Evolutionary conservation across 1,140 invertebrate species (phyloP).

Genomic region (Scaptomyza hsui): DNA sequence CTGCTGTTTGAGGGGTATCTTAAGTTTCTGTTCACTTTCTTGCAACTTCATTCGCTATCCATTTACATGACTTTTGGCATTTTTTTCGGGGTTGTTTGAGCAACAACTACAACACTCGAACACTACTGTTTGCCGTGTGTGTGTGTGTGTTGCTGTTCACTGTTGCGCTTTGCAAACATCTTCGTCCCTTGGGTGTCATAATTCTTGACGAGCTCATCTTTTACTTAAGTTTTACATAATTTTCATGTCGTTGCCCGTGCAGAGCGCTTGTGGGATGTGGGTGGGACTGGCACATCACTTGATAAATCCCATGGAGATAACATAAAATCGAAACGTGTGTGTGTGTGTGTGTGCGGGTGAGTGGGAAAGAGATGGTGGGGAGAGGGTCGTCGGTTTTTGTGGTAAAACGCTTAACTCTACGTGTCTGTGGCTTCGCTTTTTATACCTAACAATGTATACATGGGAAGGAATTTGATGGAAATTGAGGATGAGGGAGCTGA

Average conservation of each 20-base stretch:
- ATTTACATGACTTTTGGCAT: constrained; percentile 22
- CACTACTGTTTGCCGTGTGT: constrained; percentile 7
- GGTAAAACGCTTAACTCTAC: constrained; percentile 76
- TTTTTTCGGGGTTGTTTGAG: constrained; percentile 41
- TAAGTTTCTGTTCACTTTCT: background rate
- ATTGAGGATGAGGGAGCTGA: too few species aligned
- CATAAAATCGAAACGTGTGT: constrained; percentile 75
- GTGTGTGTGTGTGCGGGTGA: constrained; percentile 6
- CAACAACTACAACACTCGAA: constrained; percentile 17
- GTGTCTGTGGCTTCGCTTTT: constrained; percentile 69
- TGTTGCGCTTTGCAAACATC: constrained; percentile 61
- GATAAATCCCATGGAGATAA: constrained; percentile 71
- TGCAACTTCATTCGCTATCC: background rate
- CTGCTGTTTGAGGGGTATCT: constrained; percentile 13
- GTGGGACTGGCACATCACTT: constrained; percentile 33
- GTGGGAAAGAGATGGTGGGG: background rate
- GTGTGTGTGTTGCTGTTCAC: constrained; percentile 26
- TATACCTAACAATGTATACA: background rate
- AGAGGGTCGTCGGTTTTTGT: constrained; percentile 46
- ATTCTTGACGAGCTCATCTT: constrained; percentile 84
- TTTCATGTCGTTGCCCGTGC: constrained; percentile 74
- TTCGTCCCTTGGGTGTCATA: constrained; percentile 83
- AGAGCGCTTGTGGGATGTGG: background rate
- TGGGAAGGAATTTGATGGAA: background rate
- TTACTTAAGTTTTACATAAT: constrained; percentile 84